These are phyloP conservation scores for Bombus superbus DNA, from an alignment of 1,140 invertebrate species.

Conservation along the genomic window DNA sequence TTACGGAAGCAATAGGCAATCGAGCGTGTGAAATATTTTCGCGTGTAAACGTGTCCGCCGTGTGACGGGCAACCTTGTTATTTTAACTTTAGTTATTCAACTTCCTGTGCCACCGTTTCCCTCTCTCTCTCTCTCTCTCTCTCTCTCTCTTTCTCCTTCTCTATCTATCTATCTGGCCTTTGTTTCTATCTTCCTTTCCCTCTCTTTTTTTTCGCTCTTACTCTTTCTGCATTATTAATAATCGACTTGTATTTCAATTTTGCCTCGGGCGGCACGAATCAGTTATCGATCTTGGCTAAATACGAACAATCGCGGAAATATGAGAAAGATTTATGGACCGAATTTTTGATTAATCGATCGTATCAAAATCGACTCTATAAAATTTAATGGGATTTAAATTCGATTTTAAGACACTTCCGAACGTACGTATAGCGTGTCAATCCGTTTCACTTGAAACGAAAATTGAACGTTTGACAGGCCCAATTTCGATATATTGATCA, in stretches of 20 bases:
- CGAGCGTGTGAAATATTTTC: slow-evolving; percentile 45
- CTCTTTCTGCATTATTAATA: slow-evolving; percentile 9
- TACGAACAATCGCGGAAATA: not conserved
- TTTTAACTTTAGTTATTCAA: slow-evolving; percentile 6
- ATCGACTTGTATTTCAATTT: slow-evolving; percentile 9
- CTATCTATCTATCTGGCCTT: no score
- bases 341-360: not conserved
- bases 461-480: no score
- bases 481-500: no score
- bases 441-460: no score
- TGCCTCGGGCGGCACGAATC: no score
- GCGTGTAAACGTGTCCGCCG: slow-evolving; percentile 18
- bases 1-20: slow-evolving; percentile 51
- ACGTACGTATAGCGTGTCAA: no score
- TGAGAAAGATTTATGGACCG: not conserved
- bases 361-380: not conserved
- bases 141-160: no score
- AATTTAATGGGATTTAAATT: not conserved
- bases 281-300: not conserved
- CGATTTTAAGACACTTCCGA: no score
- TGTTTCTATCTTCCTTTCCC: no score
- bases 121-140: no score
- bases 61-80: slow-evolving; percentile 6
- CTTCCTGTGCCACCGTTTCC: no score
- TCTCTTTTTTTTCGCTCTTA: not conserved